phyloP scores from a whole-genome alignment of 2,797 vertebrate genomes.

The Huso huso region DNA sequence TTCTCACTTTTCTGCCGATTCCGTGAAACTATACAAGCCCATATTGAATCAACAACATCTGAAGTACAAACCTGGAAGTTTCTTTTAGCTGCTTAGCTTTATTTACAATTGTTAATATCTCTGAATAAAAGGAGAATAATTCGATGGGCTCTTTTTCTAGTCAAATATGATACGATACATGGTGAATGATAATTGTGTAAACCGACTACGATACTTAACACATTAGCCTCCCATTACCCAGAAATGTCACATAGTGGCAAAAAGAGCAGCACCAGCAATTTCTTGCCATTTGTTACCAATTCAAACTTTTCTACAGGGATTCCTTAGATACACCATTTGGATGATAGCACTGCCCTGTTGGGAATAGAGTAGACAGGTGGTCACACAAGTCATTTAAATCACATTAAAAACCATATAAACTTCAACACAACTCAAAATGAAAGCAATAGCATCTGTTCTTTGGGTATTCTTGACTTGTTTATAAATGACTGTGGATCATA shows the following conservation, averaged over 20 bases:
- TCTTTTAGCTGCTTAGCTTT: too few species aligned
- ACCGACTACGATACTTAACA: too few species aligned
- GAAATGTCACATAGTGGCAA: neutral
- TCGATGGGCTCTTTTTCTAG: too few species aligned
- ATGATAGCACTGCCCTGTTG: neutral
- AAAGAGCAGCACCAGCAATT: neutral
- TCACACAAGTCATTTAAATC: neutral
- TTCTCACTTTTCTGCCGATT: too few species aligned
- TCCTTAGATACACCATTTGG: neutral
- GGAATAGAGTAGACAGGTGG: neutral
- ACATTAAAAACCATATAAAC: neutral
- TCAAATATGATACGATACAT: too few species aligned
- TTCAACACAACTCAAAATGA: neutral
- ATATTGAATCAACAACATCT: too few species aligned
- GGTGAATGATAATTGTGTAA: too few species aligned
- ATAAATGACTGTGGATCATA: neutral
- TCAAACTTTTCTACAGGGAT: neutral
- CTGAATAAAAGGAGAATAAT: too few species aligned
- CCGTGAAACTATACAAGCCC: too few species aligned
- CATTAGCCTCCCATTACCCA: neutral
- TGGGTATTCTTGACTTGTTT: neutral
- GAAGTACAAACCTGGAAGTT: too few species aligned
- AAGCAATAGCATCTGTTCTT: conserved; percentile 1
- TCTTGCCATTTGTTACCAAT: neutral
- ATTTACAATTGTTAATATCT: too few species aligned